Evolutionary conservation across 2,113 vertebrate species (phyloP), one percentile per base, ranked within the genome.

Genomic region (Boleophthalmus pectinirostris): DNA sequence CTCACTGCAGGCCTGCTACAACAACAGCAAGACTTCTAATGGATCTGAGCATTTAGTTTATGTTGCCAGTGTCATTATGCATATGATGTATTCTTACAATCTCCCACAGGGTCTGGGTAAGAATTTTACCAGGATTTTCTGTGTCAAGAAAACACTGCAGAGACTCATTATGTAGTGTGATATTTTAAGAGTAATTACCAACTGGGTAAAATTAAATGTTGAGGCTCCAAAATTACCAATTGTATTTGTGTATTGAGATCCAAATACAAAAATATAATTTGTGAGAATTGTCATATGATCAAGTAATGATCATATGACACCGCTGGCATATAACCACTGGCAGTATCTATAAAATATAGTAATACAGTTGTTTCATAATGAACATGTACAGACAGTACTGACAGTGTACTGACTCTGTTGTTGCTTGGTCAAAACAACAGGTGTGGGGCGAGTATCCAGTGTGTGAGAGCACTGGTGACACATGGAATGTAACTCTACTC

Each of bases 51-150:
- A 81, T 73, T 13, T 20, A 77, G 70, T 82, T 81, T 77, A 80
- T 80, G 9, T 67, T 70, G 78, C 66, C 45, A 84, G 89, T 83
- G 69, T 85, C 82, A 73, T 87, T 85, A 92, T 90, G 88, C 85
- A 83, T 88, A 71, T 87, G 58, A 89, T 86, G 68, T 21, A 66
- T 74, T 54, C 77, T 54, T 87, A 70, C 81, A 75, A 82, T n/a
- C 60, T 83, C 82, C 70, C 78, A 3, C 45, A 43, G 68, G 86
- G 75, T 76, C 67, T 68, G 79, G 77, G 87, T 84, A 73, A 74
- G 72, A 82, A 73, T 65, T 70, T 33, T 68, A 79, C 47, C 71
- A 68, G 56, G 81, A 84, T 81, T 72, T 86, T 75, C 0, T 1
- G 65, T 29, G 73, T 63, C 43, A 74, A 70, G 23, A 15, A 80